Evolutionary conservation across 2,888 invertebrate species (phyloP), one percentile per base, ranked within the genome.

Genomic region (Andrena fulva): DNA sequence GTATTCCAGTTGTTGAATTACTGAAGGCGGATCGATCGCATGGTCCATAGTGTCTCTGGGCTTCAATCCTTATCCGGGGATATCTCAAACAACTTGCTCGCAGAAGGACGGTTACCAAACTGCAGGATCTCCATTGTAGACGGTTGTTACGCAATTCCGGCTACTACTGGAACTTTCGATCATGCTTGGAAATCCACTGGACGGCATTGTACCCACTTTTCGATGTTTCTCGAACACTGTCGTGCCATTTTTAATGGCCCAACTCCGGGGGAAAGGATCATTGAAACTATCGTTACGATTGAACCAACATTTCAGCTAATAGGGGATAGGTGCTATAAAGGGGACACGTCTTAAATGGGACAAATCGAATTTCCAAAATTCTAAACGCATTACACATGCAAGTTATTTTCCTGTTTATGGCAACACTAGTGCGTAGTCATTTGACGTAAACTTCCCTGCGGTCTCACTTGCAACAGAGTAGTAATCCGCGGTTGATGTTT

Each of bases 101-200:
- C 62, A 60, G 52, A 24, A 56, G 62, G 80, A 67, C 80, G 68
- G 73, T 79, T 80, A 73, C 72, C 20, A 73, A 80, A 80, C 80
- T 80, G 64, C 52, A 71, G 71, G 64, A 67, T 77, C 50, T 33
- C 69, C 50, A 72, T 72, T 72, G 67, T 78, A 79, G 80, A 67
- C 67, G 73, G 67, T 80, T 73, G 80, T 80, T 80, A 80, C 80
- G 79, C 80, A 67, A 79, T 79, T 80, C 80, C 62, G 67, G 68
- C 67, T 63, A 62, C 80, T 73, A 67, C 80, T 73, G 79, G 80
- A 80, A 80, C 73, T 80, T 80, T 73, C 80, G 80, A 80, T 80
- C 80, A 73, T 73, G 72, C 79, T 24, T 42, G 80, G 62, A 62
- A 80, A 73, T 79, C 67, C 72, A 54, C 66, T n/a, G 24, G 60